Percentiles rank a stretch among this genome's conserved stretches.
Evolutionary conservation across 1,140 invertebrate species (phyloP).

Genomic region (Rhagoletis zephyria): DNA sequence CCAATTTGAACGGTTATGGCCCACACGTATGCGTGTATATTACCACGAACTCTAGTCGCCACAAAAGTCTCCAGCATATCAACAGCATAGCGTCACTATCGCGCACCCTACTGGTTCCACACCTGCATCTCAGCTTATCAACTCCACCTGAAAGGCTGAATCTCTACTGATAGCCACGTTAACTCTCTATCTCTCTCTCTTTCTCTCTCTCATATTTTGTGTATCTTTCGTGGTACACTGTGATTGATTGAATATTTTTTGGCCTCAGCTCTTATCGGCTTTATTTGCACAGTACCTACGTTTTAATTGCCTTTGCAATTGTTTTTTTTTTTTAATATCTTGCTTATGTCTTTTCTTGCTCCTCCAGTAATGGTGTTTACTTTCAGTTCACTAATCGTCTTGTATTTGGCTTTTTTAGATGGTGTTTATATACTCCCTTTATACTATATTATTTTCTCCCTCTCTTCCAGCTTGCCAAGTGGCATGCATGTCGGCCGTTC

Average conservation of each 20-base stretch:
- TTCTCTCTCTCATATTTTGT: not conserved
- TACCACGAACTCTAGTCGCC: not conserved
- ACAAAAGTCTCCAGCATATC: not conserved
- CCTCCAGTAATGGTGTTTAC: not conserved
- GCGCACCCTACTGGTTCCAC: not conserved
- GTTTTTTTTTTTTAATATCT: not conserved
- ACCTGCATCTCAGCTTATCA: not conserved
- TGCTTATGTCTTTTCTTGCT: not conserved
- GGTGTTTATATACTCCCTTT: not conserved
- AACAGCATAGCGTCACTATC: not conserved
- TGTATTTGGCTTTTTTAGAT: not conserved
- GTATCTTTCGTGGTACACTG: not conserved
- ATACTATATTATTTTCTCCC: not conserved
- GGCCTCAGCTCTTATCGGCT: not conserved
- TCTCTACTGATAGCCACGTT: too few relatives aligned
- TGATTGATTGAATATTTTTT: not conserved
- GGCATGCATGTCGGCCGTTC: conserved; percentile 90
- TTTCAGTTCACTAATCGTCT: not conserved
- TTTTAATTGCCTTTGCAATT: not conserved
- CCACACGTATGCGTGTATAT: not conserved
- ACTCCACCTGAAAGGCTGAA: too few relatives aligned
- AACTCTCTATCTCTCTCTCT: too few relatives aligned
- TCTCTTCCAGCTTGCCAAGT: conserved; percentile 79
- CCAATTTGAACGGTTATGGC: not conserved
- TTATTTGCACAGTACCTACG: not conserved